Percentiles rank a stretch among this genome's conserved stretches.
Conservation (phyloP, 2,888 invertebrate genomes). For the Drosophila trichaetosa region DNA sequence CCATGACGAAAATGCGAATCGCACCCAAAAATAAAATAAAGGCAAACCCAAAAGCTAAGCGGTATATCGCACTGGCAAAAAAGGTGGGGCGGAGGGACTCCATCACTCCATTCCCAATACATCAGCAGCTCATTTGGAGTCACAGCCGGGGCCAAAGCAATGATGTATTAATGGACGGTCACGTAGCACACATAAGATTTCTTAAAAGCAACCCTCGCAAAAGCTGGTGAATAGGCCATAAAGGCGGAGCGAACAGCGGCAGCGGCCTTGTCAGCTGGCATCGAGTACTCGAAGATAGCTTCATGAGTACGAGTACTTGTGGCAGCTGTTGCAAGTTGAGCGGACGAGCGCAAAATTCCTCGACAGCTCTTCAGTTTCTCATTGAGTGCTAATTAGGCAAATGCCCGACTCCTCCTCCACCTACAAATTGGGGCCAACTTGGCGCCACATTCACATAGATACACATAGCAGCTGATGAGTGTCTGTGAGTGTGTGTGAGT, state of each 20-base stretch:
- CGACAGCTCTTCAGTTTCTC: constrained; percentile 62
- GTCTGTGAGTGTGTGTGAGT: constrained; percentile 12
- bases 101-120: constrained; percentile 63
- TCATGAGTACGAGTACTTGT: constrained; percentile 35
- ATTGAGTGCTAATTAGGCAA: constrained; percentile 80
- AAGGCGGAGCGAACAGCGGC: constrained; percentile 18
- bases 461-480: constrained; percentile 40
- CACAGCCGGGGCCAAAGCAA: constrained; percentile 31
- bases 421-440: constrained; percentile 80
- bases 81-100: constrained; percentile 14
- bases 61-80: constrained; percentile 20
- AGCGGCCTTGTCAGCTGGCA: constrained; percentile 52
- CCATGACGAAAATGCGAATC: constrained; percentile 79
- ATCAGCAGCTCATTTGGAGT: constrained; percentile 69
- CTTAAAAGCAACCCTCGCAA: constrained; percentile 73
- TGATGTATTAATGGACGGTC: constrained; percentile 77
- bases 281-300: constrained; percentile 42
- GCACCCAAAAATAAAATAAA: constrained; percentile 55
- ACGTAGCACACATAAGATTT: constrained; percentile 73
- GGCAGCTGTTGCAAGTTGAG: constrained; percentile 49
- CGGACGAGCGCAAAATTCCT: constrained; percentile 38
- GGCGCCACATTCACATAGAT: constrained; percentile 72
- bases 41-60: constrained; percentile 29
- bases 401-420: constrained; percentile 67
- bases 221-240: constrained; percentile 29